Conservation (phyloP, 1,140 invertebrate species). For the Lerema accius region DNA sequence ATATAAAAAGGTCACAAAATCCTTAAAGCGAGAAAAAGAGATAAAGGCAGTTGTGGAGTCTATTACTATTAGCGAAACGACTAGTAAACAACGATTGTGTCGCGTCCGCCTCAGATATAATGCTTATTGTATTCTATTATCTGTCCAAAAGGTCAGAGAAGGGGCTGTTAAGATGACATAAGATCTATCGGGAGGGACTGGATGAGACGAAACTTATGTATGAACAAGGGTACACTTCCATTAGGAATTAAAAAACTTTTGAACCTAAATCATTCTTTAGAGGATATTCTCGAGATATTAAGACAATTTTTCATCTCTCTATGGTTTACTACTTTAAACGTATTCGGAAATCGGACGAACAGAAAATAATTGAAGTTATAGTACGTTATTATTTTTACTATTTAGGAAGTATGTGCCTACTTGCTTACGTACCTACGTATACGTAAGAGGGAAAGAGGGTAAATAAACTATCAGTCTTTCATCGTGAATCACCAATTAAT, state of each 20-base stretch:
- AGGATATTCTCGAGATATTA: too few species aligned
- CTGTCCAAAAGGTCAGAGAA: conserved; percentile 19
- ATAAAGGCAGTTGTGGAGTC: conserved; percentile 45
- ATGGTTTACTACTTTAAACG: too few species aligned
- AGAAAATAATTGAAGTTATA: too few species aligned
- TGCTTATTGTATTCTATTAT: conserved; percentile 37
- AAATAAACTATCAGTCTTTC: too few species aligned
- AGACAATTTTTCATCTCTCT: too few species aligned
- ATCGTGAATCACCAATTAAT: too few species aligned
- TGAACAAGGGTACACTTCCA: not conserved
- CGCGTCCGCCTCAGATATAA: conserved; percentile 31
- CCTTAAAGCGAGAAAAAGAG: conserved; percentile 46
- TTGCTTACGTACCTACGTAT: too few species aligned
- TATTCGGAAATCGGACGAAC: too few species aligned
- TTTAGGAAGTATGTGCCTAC: too few species aligned
- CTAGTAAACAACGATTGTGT: conserved; percentile 54
- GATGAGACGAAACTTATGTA: conserved; percentile 3
- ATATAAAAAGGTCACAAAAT: conserved; percentile 46
- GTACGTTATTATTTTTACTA: too few species aligned
- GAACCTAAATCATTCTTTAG: not conserved
- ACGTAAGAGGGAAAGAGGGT: too few species aligned
- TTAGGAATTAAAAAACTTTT: conserved; percentile 1
- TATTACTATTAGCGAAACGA: conserved; percentile 54
- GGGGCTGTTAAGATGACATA: conserved; percentile 17
- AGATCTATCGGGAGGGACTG: conserved; percentile 2